phyloP scores from a whole-genome alignment of 1,140 invertebrate species.

The Saccostrea echinata region DNA sequence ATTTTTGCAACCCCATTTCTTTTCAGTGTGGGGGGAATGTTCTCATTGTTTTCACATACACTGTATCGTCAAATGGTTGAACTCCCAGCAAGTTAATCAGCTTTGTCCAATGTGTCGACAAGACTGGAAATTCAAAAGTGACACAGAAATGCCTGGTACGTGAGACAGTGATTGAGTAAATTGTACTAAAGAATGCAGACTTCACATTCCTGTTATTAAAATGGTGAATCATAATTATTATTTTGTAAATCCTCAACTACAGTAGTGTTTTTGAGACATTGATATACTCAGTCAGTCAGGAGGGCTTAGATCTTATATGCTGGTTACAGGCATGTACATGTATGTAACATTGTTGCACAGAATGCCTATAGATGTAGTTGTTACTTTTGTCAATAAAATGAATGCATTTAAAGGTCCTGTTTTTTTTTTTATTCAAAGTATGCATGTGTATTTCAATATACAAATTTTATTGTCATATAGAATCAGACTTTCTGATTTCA shows the following conservation, averaged over 20 bases:
- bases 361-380: too few relatives aligned
- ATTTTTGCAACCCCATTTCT: constrained; percentile 39
- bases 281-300: too few relatives aligned
- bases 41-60: constrained; percentile 99
- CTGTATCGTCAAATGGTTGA: constrained; percentile 99
- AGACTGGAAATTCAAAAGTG: constrained; percentile 96
- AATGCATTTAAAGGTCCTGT: too few relatives aligned
- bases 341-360: too few relatives aligned
- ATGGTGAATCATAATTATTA: neutral
- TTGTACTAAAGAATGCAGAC: neutral
- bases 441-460: too few relatives aligned
- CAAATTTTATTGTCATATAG: too few relatives aligned
- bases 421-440: too few relatives aligned
- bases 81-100: constrained; percentile 96
- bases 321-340: too few relatives aligned
- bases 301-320: too few relatives aligned
- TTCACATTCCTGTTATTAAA: neutral
- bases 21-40: constrained; percentile 97
- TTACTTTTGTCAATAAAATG: too few relatives aligned
- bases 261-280: neutral
- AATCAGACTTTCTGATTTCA: too few relatives aligned
- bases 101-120: constrained; percentile 99
- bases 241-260: neutral
- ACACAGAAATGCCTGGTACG: neutral
- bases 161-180: neutral